These are phyloP conservation scores for Himalopsyche japonica DNA, from an alignment of 2,888 invertebrate genomes.

Conservation along the genomic window DNA sequence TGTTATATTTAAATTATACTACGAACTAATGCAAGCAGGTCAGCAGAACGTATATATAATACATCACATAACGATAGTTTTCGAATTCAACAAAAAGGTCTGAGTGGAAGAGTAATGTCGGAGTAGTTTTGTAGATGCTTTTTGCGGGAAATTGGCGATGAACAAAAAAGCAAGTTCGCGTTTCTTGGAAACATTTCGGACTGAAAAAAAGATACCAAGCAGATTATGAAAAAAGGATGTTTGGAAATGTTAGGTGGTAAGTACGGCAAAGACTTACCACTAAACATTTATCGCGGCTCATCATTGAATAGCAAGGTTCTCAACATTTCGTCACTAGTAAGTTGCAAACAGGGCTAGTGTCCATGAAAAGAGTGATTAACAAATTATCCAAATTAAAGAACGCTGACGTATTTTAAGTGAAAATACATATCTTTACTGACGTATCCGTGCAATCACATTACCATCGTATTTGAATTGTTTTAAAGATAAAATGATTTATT, in stretches of 20 bases:
- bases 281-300: neutral
- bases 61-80: no score
- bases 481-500: no score
- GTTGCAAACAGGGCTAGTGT: no score
- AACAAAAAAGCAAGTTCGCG: neutral
- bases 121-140: neutral
- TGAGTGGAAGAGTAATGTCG: neutral
- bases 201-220: neutral
- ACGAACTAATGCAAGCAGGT: no score
- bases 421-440: no score
- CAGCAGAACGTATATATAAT: no score
- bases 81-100: neutral
- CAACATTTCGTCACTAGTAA: neutral
- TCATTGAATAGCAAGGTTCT: neutral
- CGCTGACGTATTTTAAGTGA: no score
- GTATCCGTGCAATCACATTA: no score
- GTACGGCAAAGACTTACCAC: neutral
- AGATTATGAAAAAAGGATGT: neutral
- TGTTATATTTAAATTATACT: no score
- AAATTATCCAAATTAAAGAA: no score
- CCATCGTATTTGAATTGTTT: no score
- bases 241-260: neutral
- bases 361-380: no score
- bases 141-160: neutral
- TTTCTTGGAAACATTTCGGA: neutral